Percentiles rank a stretch among this genome's conserved stretches.
Evolutionary conservation across 2,888 invertebrate species (phyloP).

Genomic region (Apodemia zela): DNA sequence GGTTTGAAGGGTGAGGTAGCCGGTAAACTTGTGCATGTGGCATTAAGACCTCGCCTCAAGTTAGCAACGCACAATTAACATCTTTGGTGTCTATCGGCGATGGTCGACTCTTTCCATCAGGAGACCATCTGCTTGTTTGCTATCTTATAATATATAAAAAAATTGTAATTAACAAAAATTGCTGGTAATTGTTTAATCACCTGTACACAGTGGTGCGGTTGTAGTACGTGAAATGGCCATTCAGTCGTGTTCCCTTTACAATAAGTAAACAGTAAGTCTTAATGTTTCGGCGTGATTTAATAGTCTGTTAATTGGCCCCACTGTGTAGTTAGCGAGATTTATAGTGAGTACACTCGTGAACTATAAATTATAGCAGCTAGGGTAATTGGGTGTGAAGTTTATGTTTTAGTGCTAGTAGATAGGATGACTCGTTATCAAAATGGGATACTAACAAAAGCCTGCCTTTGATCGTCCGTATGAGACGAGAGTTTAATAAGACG

Average conservation of each 20-base stretch:
- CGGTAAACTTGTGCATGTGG: no score
- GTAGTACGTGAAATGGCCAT: neutral
- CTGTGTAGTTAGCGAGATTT: conserved; percentile 20
- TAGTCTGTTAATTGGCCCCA: conserved; percentile 22
- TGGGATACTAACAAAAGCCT: neutral
- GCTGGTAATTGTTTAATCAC: neutral
- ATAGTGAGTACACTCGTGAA: conserved; percentile 16
- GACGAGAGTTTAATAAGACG: no score
- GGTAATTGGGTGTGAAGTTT: conserved; percentile 13
- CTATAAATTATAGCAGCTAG: neutral
- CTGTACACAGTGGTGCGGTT: neutral
- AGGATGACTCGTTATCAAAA: neutral
- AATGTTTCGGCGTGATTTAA: conserved; percentile 23
- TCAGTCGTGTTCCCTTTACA: conserved; percentile 2
- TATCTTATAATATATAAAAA: no score
- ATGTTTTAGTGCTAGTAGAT: neutral
- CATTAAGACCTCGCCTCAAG: no score
- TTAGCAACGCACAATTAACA: no score
- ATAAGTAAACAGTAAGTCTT: conserved; percentile 13
- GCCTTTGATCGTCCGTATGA: no score
- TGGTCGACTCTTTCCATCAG: no score
- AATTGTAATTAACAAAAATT: no score
- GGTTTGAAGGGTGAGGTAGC: no score
- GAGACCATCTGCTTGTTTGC: no score
- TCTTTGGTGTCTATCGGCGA: no score